These are phyloP conservation scores for Agapostemon virescens DNA, from an alignment of 2,888 invertebrate genomes.

Conservation along the genomic window DNA sequence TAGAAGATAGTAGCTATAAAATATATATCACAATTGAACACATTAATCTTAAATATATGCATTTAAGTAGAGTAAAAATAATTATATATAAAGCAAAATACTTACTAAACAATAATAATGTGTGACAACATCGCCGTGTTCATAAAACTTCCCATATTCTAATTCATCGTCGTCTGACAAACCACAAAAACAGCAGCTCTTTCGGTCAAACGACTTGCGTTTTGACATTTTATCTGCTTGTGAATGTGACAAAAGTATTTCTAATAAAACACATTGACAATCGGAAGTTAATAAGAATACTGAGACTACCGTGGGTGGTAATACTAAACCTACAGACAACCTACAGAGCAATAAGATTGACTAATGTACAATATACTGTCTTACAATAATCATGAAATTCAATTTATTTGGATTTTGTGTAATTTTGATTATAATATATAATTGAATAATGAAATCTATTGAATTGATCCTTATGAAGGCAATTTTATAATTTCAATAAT, in stretches of 20 bases:
- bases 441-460: no score
- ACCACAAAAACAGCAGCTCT: constrained; percentile 82
- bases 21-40: constrained; percentile 1
- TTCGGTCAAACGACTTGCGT: not conserved
- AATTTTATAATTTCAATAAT: no score
- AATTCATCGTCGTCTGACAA: constrained; percentile 82
- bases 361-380: no score
- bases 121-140: constrained; percentile 83
- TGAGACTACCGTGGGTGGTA: no score
- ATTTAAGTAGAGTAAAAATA: not conserved
- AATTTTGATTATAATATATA: no score
- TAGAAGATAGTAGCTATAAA: constrained; percentile 86
- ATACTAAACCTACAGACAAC: no score
- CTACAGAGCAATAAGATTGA: no score
- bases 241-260: not conserved
- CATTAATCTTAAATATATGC: not conserved
- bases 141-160: constrained; percentile 83
- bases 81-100: constrained; percentile 49
- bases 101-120: constrained; percentile 90
- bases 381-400: no score
- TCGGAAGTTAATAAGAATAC: not conserved
- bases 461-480: no score
- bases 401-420: no score
- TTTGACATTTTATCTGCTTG: constrained; percentile 48
- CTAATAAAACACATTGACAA: not conserved